A percentile compares a stretch with the other conserved stretches of the same genome.
phyloP scores from a whole-genome alignment of 2,113 vertebrate genomes.

The Lepisosteus osseus region DNA sequence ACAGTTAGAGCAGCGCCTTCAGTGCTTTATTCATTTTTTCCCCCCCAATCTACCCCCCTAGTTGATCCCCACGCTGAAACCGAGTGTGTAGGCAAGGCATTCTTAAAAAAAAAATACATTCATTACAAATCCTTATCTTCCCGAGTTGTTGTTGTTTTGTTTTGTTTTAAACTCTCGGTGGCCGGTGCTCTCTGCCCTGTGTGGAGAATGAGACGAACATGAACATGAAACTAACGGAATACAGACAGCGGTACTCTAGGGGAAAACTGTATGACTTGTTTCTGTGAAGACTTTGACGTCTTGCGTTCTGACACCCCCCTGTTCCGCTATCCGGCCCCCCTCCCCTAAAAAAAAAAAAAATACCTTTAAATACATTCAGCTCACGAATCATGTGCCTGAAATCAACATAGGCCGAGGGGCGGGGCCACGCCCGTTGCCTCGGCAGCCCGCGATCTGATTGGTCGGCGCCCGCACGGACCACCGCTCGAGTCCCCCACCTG shows the following conservation, averaged over 20 bases:
- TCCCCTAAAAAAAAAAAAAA: conserved; percentile 41
- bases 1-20: no score
- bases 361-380: conserved; percentile 25
- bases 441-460: conserved; percentile 44
- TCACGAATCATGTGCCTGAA: conserved; percentile 50
- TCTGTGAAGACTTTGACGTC: no score
- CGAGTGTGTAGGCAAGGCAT: no score
- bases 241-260: neutral
- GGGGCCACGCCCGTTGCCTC: conserved; percentile 42
- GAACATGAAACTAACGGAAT: neutral
- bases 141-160: no score
- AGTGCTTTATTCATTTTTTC: no score
- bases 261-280: conserved; percentile 27
- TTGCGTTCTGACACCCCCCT: no score
- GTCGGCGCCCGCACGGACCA: conserved; percentile 61
- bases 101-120: no score
- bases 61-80: no score
- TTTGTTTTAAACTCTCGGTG: conserved; percentile 3
- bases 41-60: no score
- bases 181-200: no score
- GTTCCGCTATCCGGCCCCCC: conserved; percentile 33
- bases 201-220: no score
- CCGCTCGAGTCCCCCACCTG: conserved; percentile 49
- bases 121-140: no score
- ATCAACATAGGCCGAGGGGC: conserved; percentile 40